Evolutionary conservation across 2,888 invertebrate genomes (phyloP), one percentile per base, ranked within the genome.

Genomic region (Argyra leucocephala): DNA sequence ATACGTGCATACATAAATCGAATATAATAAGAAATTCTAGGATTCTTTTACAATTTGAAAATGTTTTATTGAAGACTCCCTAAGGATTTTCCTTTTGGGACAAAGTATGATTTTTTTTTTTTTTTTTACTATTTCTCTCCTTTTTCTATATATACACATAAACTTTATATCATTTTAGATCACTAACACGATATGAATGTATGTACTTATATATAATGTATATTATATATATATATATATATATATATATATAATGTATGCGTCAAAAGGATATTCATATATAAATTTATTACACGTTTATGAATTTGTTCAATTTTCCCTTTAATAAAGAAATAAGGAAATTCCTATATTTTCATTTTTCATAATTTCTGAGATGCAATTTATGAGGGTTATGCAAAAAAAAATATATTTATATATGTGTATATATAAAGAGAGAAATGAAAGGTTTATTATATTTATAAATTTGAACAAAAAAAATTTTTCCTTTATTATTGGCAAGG

Each of bases 81-180:
- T 48, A 48, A 48, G 48, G 48, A 48, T 48, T 48, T 48, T 48
- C 48, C 48, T 48, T 48, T 48, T 48, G 48, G 48, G 48, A 48
- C 12, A 48, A 3, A n/a, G n/a, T n/a, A n/a, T n/a, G n/a, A n/a
- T n/a, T n/a, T n/a, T n/a, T n/a, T n/a, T n/a, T n/a, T n/a, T n/a
- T n/a, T n/a, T n/a, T n/a, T n/a, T n/a, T n/a, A n/a, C n/a, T n/a
- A n/a, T n/a, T n/a, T n/a, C n/a, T n/a, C n/a, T n/a, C n/a, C n/a
- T n/a, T n/a, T n/a, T n/a, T n/a, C n/a, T n/a, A n/a, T n/a, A n/a
- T 48, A 48, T 48, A 18, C 15, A 18, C 3, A n/a, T 10, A 6
- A 4, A 2, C 12, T 31, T 31, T 31, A 48, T 48, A 48, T 18
- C 5, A n/a, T 18, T 48, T 48, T 48, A n/a, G 48, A 18, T 48